Evolutionary conservation across 2,113 vertebrate genomes (phyloP).

Genomic region (Microcebus tavaratra): DNA sequence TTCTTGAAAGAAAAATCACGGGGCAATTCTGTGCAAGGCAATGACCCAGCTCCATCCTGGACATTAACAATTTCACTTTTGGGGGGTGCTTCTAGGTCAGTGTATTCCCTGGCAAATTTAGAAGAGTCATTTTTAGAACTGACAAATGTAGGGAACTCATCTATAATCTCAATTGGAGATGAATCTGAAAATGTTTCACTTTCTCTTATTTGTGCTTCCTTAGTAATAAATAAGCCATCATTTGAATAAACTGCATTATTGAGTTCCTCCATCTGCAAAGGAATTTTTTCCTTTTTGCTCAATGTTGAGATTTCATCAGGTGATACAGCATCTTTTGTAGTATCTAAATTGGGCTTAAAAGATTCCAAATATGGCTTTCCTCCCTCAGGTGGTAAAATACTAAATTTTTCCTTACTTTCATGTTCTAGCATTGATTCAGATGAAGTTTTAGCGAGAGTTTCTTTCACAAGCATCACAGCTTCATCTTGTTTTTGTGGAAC

Average conservation of each 20-base stretch:
- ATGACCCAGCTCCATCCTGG: conserved; percentile 65
- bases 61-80: conserved; percentile 62
- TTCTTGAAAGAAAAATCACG: conserved; percentile 82
- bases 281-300: conserved; percentile 79
- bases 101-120: conserved; percentile 66
- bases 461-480: conserved; percentile 69
- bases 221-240: conserved; percentile 73
- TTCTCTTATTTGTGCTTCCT: conserved; percentile 80
- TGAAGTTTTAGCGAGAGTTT: conserved; percentile 62
- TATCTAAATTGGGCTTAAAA: conserved; percentile 72
- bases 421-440: conserved; percentile 56
- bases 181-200: conserved; percentile 79
- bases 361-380: conserved; percentile 86
- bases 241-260: conserved; percentile 68
- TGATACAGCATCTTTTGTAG: conserved; percentile 44
- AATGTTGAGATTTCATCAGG: conserved; percentile 68
- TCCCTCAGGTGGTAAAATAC: conserved; percentile 48
- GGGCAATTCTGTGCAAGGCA: conserved; percentile 80
- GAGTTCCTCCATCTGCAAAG: conserved; percentile 86
- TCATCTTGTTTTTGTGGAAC: conserved; percentile 81
- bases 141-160: conserved; percentile 82
- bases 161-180: conserved; percentile 82
- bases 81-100: conserved; percentile 52
- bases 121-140: conserved; percentile 75
- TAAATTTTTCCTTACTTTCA: conserved; percentile 58